Conservation (phyloP, 1,140 invertebrate species). For the Drosophila guanche region DNA sequence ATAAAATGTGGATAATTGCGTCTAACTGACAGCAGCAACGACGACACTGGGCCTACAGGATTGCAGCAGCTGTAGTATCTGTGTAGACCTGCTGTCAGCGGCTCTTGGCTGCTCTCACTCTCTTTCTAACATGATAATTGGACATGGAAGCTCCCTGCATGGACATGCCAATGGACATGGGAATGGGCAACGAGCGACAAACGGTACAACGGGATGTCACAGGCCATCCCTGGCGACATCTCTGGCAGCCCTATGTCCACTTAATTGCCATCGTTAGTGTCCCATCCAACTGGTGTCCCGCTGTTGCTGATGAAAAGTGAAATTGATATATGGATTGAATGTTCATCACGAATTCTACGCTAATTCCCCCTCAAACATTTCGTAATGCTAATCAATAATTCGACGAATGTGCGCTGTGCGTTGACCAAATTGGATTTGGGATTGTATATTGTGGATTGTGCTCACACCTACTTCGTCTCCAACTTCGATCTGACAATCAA, state of each 20-base stretch:
- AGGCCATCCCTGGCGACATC: constrained; percentile 47
- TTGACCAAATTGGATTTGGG: constrained; percentile 27
- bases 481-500: constrained; percentile 32
- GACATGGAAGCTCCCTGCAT: constrained; percentile 49
- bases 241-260: constrained; percentile 66
- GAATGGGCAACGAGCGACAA: constrained; percentile 25
- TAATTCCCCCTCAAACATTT: constrained; percentile 37
- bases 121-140: constrained; percentile 77
- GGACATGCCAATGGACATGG: constrained; percentile 36
- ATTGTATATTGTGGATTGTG: not conserved
- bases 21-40: constrained; percentile 49
- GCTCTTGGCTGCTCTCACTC: constrained; percentile 65
- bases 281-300: not conserved
- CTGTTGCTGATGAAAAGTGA: constrained; percentile 51
- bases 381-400: constrained; percentile 51
- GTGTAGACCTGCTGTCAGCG: constrained; percentile 50
- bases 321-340: constrained; percentile 61
- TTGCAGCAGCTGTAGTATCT: not conserved
- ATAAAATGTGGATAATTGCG: constrained; percentile 76
- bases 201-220: constrained; percentile 1
- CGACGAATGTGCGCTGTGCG: constrained; percentile 33
- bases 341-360: constrained; percentile 45
- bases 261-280: constrained; percentile 54
- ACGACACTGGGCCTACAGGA: constrained; percentile 15
- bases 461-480: constrained; percentile 30